These are phyloP conservation scores for Centropyge bicolor DNA, from an alignment of 2,797 vertebrate genomes.

Conservation along the genomic window DNA sequence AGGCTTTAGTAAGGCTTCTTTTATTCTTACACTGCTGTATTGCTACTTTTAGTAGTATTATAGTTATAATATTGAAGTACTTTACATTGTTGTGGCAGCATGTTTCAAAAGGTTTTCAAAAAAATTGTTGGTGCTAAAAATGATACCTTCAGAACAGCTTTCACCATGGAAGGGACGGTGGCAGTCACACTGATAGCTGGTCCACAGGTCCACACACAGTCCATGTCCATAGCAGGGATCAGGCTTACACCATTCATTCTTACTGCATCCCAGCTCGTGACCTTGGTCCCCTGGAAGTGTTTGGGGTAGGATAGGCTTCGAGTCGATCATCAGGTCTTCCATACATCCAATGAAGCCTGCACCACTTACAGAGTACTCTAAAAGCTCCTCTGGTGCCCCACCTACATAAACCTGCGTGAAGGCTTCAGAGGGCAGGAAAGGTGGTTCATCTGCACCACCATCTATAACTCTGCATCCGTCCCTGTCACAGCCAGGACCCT, in stretches of 20 bases:
- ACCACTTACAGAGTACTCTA: conserved; percentile 64
- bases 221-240: conserved; percentile 88
- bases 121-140: not conserved
- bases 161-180: conserved; percentile 87
- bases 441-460: conserved; percentile 42
- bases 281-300: conserved; percentile 63
- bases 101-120: not conserved
- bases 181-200: conserved; percentile 89
- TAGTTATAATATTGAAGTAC: too few relatives aligned
- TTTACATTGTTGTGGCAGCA: not conserved
- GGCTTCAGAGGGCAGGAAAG: conserved; percentile 63
- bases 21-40: too few relatives aligned
- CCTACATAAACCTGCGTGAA: conserved; percentile 78
- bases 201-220: conserved; percentile 93
- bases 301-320: conserved; percentile 82
- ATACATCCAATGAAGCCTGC: conserved; percentile 91
- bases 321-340: conserved; percentile 89
- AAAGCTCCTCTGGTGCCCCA: conserved; percentile 81
- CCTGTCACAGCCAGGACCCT: conserved; percentile 80
- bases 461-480: conserved; percentile 75
- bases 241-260: conserved; percentile 88
- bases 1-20: too few relatives aligned
- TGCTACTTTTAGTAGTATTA: too few relatives aligned
- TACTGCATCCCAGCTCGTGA: conserved; percentile 85
- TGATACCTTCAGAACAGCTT: conserved; percentile 88